Evolutionary conservation across 2,797 vertebrate species (phyloP).

Genomic region (Oryzias sinensis): DNA sequence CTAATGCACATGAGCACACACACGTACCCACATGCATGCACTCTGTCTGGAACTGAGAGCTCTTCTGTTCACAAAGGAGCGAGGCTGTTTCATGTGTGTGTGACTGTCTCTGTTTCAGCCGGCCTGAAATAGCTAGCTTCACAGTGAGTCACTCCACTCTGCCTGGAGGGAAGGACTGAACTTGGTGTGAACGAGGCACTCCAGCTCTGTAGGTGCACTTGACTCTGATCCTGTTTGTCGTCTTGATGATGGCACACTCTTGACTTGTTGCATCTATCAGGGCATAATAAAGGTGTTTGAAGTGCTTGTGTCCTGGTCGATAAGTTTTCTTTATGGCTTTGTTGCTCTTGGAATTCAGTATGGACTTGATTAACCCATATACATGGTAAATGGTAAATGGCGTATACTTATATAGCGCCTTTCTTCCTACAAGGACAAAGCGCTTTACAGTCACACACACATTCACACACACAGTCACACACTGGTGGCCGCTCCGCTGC

Average conservation of each 20-base stretch:
- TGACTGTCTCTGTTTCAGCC: slow-evolving; percentile 68
- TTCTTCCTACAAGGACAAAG: too few species aligned
- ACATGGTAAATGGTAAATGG: too few species aligned
- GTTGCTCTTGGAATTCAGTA: slow-evolving; percentile 55
- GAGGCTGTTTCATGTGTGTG: slow-evolving; percentile 62
- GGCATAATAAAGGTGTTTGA: slow-evolving; percentile 13
- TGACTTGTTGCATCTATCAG: slow-evolving; percentile 32
- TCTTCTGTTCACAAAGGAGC: slow-evolving; percentile 60
- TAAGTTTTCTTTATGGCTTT: slow-evolving; percentile 21
- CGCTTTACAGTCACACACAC: too few species aligned
- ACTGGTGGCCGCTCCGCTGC: too few species aligned
- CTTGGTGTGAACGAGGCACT: slow-evolving; percentile 37
- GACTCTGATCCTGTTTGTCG: slow-evolving; percentile 49
- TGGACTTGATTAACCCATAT: slow-evolving; percentile 35
- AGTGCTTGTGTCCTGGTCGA: slow-evolving; percentile 24
- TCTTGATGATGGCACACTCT: slow-evolving; percentile 20
- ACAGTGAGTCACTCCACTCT: slow-evolving; percentile 61
- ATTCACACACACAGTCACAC: too few species aligned
- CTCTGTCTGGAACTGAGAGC: slow-evolving; percentile 62
- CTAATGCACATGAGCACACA: slow-evolving; percentile 39
- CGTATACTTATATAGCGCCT: too few species aligned
- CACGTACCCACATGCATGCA: slow-evolving; percentile 24
- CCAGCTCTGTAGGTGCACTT: slow-evolving; percentile 50
- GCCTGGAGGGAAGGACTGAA: slow-evolving; percentile 42
- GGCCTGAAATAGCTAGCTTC: slow-evolving; percentile 66